Base-by-base conservation (phyloP, 2,888 invertebrate species). In the Clusia tigrina region DNA sequence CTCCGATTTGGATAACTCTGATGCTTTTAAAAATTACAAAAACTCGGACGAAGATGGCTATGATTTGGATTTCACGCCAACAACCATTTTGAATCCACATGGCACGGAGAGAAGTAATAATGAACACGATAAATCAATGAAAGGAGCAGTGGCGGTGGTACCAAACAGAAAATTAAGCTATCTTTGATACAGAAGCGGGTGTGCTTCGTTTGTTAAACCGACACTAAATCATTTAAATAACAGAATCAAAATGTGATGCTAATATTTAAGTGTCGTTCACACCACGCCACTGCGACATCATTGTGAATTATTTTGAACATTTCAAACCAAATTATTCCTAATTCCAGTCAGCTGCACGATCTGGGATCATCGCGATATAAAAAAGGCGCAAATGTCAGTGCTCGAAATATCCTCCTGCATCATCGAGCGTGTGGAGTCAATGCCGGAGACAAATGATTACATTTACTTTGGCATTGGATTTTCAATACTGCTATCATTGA, bases 341-440 rank as follows among this genome's bases (percentile, higher is more conserved):
- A 24, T 48, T 22, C 59, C 77, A 96, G 96, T 97, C 66, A 96
- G 94, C 76, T 98, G 97, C 81, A 94, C 95, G 56, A 92, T 98
- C 85, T 98, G 97, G 96, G 95, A 96, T 78, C 89, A 90, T 26
- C 89, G 91, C 6, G 95, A 96, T 67, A 90, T 93, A 23, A 93
- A 96, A 77, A 96, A 97, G 80, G 94, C 95, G 0, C 95, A 97
- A 82, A 86, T 98, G 69, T 95, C 96, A 0, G 95, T 96, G 2
- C 86, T 98, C 64, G 97, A 98, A 84, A 96, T 98, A 74, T 95
- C 95, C 79, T 95, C 95, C 74, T 92, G 91, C 68, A 96, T 98
- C 75, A 96, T 97, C 69, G 92, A 93, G 70, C 90, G 93, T 71
- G 96, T 96, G 2, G 96, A 96, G 74, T 87, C 88, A 20, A 89